Evolutionary conservation across 2,113 vertebrate genomes (phyloP), one percentile per base, ranked within the genome.

Genomic region (Calonectris borealis): DNA sequence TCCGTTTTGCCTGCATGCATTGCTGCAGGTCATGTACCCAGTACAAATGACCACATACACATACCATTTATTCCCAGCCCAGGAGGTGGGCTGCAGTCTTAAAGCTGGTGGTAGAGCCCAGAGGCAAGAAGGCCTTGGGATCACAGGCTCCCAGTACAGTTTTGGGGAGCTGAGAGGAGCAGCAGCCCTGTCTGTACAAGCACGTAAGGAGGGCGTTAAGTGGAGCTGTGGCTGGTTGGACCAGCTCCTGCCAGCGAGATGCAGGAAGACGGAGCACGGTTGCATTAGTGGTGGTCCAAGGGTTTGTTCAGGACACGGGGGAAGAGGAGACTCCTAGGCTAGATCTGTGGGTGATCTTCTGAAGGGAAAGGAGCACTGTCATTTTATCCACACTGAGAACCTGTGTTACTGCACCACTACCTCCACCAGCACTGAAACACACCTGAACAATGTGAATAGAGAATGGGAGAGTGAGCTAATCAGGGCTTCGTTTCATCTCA

Each of bases 131-230:
- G 44, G 6, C 14, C 57, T 71, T 29, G 20, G 36, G 19, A 31
- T 55, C 49, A 17, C 3, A 16, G 7, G 34, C 24, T 66, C 13
- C 64, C 16, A 40, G 69, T 9, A 32, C 11, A 32, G 55, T 26
- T 38, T 21, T 27, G 68, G 32, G 68, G 36, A 80, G 36, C 27
- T 2, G 4, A 76, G 62, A 69, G 36, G 21, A 91, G 57, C 66
- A 83, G 71, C 20, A 75, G 22, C 51, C 38, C 31, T 17, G 31
- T 38, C 46, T 84, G 49, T 46, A 36, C 24, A 46, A 36, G 40
- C 0, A 0, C 27, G 29, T 31, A 68, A 66, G 34, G 46, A 55
- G 46, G 51, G 9, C 5, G 1, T n/a, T 31, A 36, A 32, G 19
- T 6, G 22, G 57, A 62, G 42, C 40, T n/a, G 51, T 60, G 46